Evolutionary conservation across 2,113 vertebrate species (phyloP).

Genomic region (Nothoprocta pentlandii): DNA sequence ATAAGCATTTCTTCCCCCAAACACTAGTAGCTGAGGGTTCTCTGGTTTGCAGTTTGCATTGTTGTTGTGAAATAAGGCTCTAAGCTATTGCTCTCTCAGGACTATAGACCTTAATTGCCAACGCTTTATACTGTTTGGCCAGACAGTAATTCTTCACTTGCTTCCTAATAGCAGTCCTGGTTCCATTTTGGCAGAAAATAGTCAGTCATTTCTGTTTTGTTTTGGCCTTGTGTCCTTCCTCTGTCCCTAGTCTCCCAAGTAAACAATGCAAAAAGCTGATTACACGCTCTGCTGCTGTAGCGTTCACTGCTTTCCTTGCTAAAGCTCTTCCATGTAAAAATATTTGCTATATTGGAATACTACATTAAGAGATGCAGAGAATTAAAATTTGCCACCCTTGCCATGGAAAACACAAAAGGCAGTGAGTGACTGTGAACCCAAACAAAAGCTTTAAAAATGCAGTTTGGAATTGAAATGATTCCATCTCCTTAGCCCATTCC

Average conservation of each 20-base stretch:
- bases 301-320: not conserved
- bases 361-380: not conserved
- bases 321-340: not conserved
- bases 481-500: not conserved
- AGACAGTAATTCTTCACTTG: not conserved
- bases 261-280: not conserved
- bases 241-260: not conserved
- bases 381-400: not conserved
- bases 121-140: not conserved
- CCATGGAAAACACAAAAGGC: not conserved
- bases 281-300: not conserved
- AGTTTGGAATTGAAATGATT: not conserved
- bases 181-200: not conserved
- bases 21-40: not conserved
- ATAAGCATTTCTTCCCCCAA: not conserved
- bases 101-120: not conserved
- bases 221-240: not conserved
- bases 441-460: not conserved
- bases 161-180: not conserved
- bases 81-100: conserved; percentile 10
- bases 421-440: not conserved
- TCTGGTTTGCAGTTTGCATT: not conserved
- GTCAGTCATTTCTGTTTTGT: not conserved
- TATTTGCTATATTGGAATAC: not conserved
- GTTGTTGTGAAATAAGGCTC: not conserved